These are phyloP conservation scores for Hycleus cichorii DNA, from an alignment of 1,140 invertebrate genomes.

Conservation along the genomic window DNA sequence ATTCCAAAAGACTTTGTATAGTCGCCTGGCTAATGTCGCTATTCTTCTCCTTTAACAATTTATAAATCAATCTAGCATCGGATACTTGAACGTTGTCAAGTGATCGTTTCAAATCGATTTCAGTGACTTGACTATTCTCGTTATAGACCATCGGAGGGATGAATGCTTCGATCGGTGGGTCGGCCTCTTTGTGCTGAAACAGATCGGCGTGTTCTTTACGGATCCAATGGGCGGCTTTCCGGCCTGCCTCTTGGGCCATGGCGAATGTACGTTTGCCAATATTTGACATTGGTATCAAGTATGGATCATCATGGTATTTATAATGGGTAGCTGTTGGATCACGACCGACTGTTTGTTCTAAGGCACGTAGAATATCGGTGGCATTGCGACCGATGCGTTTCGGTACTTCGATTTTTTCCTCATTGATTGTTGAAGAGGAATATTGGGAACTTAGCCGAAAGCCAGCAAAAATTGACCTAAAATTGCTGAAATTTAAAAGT, in stretches of 20 bases:
- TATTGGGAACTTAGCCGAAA: neutral
- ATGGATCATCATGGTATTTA: slow-evolving; percentile 87
- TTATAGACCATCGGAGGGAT: slow-evolving; percentile 59
- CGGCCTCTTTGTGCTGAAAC: slow-evolving; percentile 64
- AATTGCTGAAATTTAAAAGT: too few species aligned
- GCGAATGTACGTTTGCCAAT: slow-evolving; percentile 63
- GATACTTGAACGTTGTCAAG: slow-evolving; percentile 57
- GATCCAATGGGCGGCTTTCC: slow-evolving; percentile 81
- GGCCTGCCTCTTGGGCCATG: slow-evolving; percentile 75
- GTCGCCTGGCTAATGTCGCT: slow-evolving; percentile 51
- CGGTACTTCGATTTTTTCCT: slow-evolving; percentile 51
- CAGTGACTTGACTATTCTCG: slow-evolving; percentile 61
- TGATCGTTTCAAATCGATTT: slow-evolving; percentile 52
- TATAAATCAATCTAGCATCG: slow-evolving; percentile 67
- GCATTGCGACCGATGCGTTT: slow-evolving; percentile 63
- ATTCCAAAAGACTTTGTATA: slow-evolving; percentile 67
- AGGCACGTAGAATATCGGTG: slow-evolving; percentile 74
- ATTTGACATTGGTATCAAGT: slow-evolving; percentile 73
- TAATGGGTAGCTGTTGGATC: slow-evolving; percentile 78
- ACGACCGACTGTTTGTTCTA: slow-evolving; percentile 62
- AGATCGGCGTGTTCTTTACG: slow-evolving; percentile 65
- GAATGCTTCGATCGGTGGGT: slow-evolving; percentile 65
- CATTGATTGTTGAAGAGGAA: slow-evolving; percentile 1
- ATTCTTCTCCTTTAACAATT: slow-evolving; percentile 57
- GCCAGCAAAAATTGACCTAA: too few species aligned